Percentiles rank a stretch among this genome's conserved stretches.
phyloP scores from a whole-genome alignment of 2,888 invertebrate species.

The Spodoptera exigua region DNA sequence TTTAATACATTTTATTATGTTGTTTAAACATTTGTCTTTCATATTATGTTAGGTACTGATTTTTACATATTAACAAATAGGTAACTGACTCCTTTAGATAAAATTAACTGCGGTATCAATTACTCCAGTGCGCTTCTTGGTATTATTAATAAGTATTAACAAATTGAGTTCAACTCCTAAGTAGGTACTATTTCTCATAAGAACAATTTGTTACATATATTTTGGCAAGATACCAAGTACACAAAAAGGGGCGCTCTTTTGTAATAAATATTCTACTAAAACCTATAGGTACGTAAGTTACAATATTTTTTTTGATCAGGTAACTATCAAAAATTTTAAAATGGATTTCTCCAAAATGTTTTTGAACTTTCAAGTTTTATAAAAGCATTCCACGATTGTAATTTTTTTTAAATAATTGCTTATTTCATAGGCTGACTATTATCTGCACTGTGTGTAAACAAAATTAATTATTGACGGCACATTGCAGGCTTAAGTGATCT shows the following conservation, averaged over 20 bases:
- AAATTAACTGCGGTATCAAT: slow-evolving; percentile 3
- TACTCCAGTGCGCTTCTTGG: slow-evolving; percentile 17
- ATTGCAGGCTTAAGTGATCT: not conserved
- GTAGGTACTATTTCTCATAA: not conserved
- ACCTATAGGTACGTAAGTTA: too few relatives aligned
- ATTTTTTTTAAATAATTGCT: too few relatives aligned
- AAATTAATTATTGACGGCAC: slow-evolving; percentile 1
- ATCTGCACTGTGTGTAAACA: too few relatives aligned
- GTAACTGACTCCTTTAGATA: slow-evolving; percentile 32
- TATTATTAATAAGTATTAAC: slow-evolving; percentile 7
- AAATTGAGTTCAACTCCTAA: not conserved
- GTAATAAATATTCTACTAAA: too few relatives aligned
- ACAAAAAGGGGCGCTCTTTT: too few relatives aligned
- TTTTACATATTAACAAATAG: slow-evolving; percentile 25
- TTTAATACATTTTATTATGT: slow-evolving; percentile 33
- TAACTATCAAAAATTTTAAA: not conserved
- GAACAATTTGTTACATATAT: too few relatives aligned
- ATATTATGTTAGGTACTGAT: slow-evolving; percentile 52
- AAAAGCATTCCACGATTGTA: too few relatives aligned
- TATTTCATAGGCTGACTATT: too few relatives aligned
- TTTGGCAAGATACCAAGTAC: too few relatives aligned
- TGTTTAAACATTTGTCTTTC: slow-evolving; percentile 56
- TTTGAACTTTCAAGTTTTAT: too few relatives aligned
- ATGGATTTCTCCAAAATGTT: not conserved
- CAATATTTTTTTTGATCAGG: too few relatives aligned